These are phyloP conservation scores for Naja naja DNA, from an alignment of 2,113 vertebrate species.

Conservation along the genomic window DNA sequence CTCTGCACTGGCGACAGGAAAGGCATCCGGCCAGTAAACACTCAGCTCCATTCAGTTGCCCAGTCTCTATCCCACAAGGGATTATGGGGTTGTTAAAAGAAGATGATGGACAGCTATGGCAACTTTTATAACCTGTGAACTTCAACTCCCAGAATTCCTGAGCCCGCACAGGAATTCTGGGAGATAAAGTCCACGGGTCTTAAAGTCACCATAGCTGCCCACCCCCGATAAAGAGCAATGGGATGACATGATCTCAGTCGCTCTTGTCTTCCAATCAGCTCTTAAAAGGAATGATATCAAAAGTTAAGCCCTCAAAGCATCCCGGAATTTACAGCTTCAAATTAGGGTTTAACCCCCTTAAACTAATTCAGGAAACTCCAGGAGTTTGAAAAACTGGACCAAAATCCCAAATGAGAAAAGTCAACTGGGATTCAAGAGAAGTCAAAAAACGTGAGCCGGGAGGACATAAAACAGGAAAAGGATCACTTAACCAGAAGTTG, in stretches of 20 bases:
- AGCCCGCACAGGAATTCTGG: background rate
- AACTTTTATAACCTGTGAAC: background rate
- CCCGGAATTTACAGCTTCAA: background rate
- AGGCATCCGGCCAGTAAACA: too few relatives aligned
- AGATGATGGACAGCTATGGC: too few relatives aligned
- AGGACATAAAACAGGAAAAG: background rate
- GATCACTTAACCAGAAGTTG: background rate
- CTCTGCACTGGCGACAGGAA: too few relatives aligned
- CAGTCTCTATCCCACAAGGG: too few relatives aligned
- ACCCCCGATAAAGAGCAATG: background rate
- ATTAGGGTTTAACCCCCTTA: background rate
- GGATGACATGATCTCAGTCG: background rate
- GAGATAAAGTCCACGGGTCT: background rate
- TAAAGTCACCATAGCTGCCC: background rate
- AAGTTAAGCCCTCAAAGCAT: background rate
- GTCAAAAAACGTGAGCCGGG: background rate
- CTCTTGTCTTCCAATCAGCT: background rate
- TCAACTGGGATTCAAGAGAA: background rate
- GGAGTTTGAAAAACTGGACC: background rate
- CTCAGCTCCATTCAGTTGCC: too few relatives aligned
- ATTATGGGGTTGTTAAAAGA: too few relatives aligned
- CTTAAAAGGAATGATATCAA: background rate
- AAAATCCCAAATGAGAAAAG: background rate
- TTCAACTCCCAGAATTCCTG: background rate
- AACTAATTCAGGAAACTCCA: background rate